Percentiles rank a stretch among this genome's conserved stretches.
These are phyloP conservation scores for Acanthosepion esculentum DNA, from an alignment of 2,888 invertebrate genomes.

Conservation along the genomic window DNA sequence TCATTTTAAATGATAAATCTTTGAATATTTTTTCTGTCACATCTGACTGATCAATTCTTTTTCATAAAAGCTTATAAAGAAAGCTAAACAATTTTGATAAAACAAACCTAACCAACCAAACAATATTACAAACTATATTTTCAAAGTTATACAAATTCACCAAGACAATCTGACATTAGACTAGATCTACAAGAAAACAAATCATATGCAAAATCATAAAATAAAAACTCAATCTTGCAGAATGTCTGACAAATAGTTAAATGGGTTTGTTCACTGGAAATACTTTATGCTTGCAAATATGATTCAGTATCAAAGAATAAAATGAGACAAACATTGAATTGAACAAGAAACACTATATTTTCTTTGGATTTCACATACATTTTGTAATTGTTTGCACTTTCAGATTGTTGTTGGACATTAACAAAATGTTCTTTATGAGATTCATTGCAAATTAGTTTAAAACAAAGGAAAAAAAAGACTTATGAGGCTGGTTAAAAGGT, in stretches of 20 bases:
- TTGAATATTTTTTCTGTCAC: too few relatives aligned
- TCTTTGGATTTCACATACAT: conserved; percentile 4
- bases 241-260: not conserved
- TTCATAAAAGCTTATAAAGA: not conserved
- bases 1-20: too few relatives aligned
- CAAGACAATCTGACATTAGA: too few relatives aligned
- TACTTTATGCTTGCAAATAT: not conserved
- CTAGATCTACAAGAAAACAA: not conserved
- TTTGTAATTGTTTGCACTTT: not conserved
- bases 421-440: not conserved
- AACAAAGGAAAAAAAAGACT: not conserved
- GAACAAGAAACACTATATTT: not conserved
- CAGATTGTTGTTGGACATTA: not conserved
- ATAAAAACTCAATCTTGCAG: not conserved
- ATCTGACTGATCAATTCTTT: too few relatives aligned
- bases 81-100: not conserved
- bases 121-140: too few relatives aligned
- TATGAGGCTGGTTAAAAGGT: not conserved
- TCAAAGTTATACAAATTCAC: too few relatives aligned
- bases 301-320: not conserved
- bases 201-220: not conserved
- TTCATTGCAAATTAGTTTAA: not conserved
- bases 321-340: not conserved
- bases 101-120: too few relatives aligned
- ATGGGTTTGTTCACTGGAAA: not conserved